phyloP scores from a whole-genome alignment of 1,140 invertebrate species.

The Tetragonula clypearis region DNA sequence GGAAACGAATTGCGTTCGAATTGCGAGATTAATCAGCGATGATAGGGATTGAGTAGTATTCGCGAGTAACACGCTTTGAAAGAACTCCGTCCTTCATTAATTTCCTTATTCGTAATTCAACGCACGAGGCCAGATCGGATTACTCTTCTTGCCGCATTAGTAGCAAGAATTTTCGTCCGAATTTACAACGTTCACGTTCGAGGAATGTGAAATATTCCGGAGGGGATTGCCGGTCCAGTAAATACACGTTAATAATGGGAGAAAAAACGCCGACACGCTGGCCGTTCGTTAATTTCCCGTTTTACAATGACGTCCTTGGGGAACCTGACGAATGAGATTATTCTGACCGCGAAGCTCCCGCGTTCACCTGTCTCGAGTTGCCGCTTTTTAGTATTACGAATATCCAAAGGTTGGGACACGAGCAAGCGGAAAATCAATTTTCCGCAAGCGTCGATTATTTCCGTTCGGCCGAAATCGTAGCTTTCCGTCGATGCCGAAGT shows the following conservation, averaged over 20 bases:
- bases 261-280: conserved; percentile 1
- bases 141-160: neutral
- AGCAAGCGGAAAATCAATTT: neutral
- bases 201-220: neutral
- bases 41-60: neutral
- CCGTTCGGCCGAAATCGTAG: neutral
- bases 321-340: conserved; percentile 2
- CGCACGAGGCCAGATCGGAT: neutral
- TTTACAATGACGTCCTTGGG: neutral
- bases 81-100: neutral
- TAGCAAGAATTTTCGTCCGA: neutral
- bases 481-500: neutral
- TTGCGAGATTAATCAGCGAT: neutral
- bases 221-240: neutral
- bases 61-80: neutral
- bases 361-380: neutral
- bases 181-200: neutral
- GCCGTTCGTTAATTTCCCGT: conserved; percentile 36
- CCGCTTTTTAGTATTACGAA: conserved; percentile 11
- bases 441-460: neutral
- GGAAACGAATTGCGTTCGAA: no score
- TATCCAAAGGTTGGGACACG: neutral
- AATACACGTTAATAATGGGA: conserved; percentile 14
- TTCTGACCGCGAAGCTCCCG: neutral
- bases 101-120: neutral